phyloP scores from a whole-genome alignment of 2,113 vertebrate species.

The Pseudorasbora parva region DNA sequence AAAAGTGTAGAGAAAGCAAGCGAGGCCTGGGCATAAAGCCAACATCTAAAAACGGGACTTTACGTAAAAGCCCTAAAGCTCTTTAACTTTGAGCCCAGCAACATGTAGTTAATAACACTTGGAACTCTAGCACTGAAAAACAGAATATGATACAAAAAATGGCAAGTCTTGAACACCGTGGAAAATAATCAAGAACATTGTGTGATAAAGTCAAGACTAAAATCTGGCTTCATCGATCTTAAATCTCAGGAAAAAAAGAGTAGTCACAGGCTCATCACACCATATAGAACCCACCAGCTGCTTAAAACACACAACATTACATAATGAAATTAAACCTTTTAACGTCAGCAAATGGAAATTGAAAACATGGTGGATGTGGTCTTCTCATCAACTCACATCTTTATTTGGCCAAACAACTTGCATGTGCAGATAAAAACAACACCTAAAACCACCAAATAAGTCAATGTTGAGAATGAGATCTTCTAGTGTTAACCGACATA shows the following conservation, averaged over 20 bases:
- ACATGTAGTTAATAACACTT: conserved; percentile 24
- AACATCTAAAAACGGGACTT: neutral
- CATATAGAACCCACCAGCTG: neutral
- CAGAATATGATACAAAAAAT: conserved; percentile 17
- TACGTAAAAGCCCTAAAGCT: conserved; percentile 35
- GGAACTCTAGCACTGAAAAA: neutral
- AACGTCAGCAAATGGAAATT: neutral
- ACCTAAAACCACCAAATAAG: neutral
- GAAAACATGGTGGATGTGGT: neutral
- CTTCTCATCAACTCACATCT: neutral
- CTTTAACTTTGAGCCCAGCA: neutral
- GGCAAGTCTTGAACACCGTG: neutral
- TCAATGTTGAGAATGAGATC: neutral
- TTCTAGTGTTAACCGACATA: neutral
- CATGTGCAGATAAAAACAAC: neutral
- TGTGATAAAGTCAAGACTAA: neutral
- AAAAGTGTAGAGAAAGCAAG: neutral
- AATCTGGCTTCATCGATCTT: neutral
- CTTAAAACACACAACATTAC: neutral
- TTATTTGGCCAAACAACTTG: neutral
- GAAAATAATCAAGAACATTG: neutral
- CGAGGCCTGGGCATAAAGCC: conserved; percentile 28
- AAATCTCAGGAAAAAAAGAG: neutral
- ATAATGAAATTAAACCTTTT: neutral
- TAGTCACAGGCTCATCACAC: neutral